A percentile compares a stretch with the other conserved stretches of the same genome.
These are phyloP conservation scores for Coleophora flavipennella DNA, from an alignment of 2,888 invertebrate genomes.

Conservation along the genomic window DNA sequence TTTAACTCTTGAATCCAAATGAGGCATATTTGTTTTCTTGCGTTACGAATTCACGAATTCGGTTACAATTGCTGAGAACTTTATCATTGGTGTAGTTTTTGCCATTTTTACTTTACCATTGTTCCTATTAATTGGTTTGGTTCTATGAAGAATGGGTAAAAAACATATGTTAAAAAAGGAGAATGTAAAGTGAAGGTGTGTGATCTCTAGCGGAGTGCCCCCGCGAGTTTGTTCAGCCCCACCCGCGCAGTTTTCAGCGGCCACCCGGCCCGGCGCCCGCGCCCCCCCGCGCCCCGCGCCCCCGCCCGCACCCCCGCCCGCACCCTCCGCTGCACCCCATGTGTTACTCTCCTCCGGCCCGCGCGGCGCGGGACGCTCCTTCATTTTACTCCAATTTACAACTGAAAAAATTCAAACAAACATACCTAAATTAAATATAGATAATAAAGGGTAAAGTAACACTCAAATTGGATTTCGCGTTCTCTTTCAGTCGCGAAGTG, in stretches of 20 bases:
- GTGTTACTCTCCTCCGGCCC: slow-evolving; percentile 54
- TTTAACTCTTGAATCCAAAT: no score
- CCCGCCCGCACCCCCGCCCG: slow-evolving; percentile 59
- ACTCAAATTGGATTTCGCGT: slow-evolving; percentile 2
- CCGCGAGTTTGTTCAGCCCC: slow-evolving; percentile 73
- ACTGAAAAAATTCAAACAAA: slow-evolving; percentile 68
- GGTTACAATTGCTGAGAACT: no score
- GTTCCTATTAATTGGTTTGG: no score
- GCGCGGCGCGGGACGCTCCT: slow-evolving; percentile 69
- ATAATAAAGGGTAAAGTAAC: slow-evolving; percentile 1
- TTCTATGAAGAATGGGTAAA: no score
- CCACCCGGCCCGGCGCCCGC: slow-evolving; percentile 58
- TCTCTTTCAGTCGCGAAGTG: not conserved
- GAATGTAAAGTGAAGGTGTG: slow-evolving; percentile 5
- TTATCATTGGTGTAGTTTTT: no score
- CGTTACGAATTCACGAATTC: no score
- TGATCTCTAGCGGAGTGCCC: slow-evolving; percentile 44
- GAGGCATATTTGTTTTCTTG: no score
- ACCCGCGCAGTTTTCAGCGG: slow-evolving; percentile 72
- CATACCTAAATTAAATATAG: slow-evolving; percentile 48
- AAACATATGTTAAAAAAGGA: no score
- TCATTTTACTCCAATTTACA: slow-evolving; percentile 72
- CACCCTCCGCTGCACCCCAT: slow-evolving; percentile 26
- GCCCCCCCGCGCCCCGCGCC: slow-evolving; percentile 60
- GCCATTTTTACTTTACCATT: no score